phyloP scores from a whole-genome alignment of 2,888 invertebrate genomes.

The Apodemia duryi region DNA sequence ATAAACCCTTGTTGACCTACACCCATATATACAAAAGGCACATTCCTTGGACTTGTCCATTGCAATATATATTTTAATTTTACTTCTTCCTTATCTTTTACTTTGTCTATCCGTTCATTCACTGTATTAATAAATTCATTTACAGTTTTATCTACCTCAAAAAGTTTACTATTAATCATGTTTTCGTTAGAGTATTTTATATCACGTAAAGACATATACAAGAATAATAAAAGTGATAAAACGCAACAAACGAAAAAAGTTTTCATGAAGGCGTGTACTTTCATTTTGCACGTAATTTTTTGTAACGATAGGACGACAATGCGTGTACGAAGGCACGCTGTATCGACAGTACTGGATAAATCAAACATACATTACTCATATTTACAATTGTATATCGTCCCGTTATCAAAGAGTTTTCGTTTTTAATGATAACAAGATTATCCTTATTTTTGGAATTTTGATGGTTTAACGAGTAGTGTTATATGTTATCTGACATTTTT shows the following conservation, averaged over 20 bases:
- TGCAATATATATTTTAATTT: slow-evolving; percentile 46
- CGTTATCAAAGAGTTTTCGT: background rate
- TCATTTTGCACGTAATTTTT: slow-evolving; percentile 25
- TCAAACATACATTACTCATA: slow-evolving; percentile 11
- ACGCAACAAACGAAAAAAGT: slow-evolving; percentile 25
- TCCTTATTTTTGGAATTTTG: no score
- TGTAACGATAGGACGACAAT: slow-evolving; percentile 1
- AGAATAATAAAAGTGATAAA: slow-evolving; percentile 24
- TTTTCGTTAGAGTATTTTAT: slow-evolving; percentile 22
- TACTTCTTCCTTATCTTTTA: slow-evolving; percentile 13
- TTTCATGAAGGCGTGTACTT: slow-evolving; percentile 25
- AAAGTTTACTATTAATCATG: slow-evolving; percentile 14
- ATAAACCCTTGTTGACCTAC: slow-evolving; percentile 42
- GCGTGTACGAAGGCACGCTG: background rate
- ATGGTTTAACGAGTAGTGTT: no score
- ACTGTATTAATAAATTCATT: slow-evolving; percentile 7
- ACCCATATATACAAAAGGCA: slow-evolving; percentile 48
- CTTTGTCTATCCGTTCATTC: slow-evolving; percentile 12
- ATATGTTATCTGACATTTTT: no score
- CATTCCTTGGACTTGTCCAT: slow-evolving; percentile 44
- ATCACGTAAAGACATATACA: slow-evolving; percentile 29
- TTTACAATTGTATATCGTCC: background rate
- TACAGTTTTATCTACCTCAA: slow-evolving; percentile 13
- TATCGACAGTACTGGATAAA: slow-evolving; percentile 11
- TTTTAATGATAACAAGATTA: no score